phyloP scores from a whole-genome alignment of 2,113 vertebrate genomes.

The Gobius niger region DNA sequence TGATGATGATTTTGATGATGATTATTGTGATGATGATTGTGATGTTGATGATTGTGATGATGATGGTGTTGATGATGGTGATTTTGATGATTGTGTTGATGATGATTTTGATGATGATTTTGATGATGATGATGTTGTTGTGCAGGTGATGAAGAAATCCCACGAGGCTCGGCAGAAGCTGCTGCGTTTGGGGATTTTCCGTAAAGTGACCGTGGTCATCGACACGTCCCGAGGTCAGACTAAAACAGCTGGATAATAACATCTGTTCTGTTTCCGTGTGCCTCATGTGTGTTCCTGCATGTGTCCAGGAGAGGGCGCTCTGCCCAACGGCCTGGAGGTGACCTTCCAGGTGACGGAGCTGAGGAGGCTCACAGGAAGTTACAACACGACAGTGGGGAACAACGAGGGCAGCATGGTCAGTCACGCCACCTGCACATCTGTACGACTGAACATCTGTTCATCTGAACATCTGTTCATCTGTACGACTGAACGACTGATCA shows the following conservation, averaged over 20 bases:
- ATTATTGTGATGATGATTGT: too few relatives aligned
- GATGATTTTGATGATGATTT: neutral
- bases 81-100: too few relatives aligned
- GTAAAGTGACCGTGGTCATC: slow-evolving; percentile 93
- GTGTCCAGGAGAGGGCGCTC: slow-evolving; percentile 84
- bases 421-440: too few relatives aligned
- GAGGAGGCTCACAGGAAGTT: slow-evolving; percentile 90
- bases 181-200: slow-evolving; percentile 93
- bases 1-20: too few relatives aligned
- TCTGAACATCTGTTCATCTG: too few relatives aligned
- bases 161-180: slow-evolving; percentile 92
- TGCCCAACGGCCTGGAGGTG: slow-evolving; percentile 93
- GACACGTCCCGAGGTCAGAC: slow-evolving; percentile 87
- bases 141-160: slow-evolving; percentile 91
- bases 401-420: slow-evolving; percentile 98
- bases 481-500: too few relatives aligned
- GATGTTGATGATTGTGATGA: too few relatives aligned
- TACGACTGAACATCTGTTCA: too few relatives aligned
- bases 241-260: too few relatives aligned
- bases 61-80: too few relatives aligned
- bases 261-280: too few relatives aligned
- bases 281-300: neutral
- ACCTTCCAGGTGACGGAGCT: slow-evolving; percentile 94
- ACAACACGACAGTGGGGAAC: slow-evolving; percentile 98
- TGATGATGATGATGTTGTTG: slow-evolving; percentile 4